Evolutionary conservation across 2,888 invertebrate genomes (phyloP).

Genomic region (Brachycybe producta): DNA sequence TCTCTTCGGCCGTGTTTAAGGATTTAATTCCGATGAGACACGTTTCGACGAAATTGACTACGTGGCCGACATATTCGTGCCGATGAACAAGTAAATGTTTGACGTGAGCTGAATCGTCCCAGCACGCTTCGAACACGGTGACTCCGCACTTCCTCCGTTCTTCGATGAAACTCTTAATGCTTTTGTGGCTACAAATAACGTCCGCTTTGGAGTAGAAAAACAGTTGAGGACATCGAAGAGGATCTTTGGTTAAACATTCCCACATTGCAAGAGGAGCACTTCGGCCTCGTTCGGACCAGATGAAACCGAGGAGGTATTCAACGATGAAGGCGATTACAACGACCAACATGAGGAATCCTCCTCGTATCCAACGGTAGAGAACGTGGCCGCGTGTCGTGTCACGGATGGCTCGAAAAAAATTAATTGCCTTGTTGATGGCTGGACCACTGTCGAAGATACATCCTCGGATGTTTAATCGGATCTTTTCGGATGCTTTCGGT

Average conservation of each 20-base stretch:
- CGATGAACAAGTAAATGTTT: slow-evolving; percentile 39
- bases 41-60: slow-evolving; percentile 14
- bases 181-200: slow-evolving; percentile 49
- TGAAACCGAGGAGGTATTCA: slow-evolving; percentile 34
- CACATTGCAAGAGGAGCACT: slow-evolving; percentile 18
- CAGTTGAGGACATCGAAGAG: slow-evolving; percentile 50
- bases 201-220: slow-evolving; percentile 61
- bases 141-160: slow-evolving; percentile 46
- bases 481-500: slow-evolving; percentile 5
- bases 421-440: slow-evolving; percentile 32
- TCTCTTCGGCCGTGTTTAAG: not conserved
- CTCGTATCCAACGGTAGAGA: slow-evolving; percentile 13
- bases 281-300: slow-evolving; percentile 33
- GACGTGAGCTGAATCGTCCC: slow-evolving; percentile 60
- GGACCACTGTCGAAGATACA: slow-evolving; percentile 61
- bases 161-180: slow-evolving; percentile 52
- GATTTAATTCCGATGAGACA: too few relatives aligned
- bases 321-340: slow-evolving; percentile 42
- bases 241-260: slow-evolving; percentile 38
- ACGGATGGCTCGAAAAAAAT: slow-evolving; percentile 40
- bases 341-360: slow-evolving; percentile 32
- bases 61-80: slow-evolving; percentile 8
- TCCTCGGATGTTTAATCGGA: slow-evolving; percentile 41
- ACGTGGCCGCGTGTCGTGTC: slow-evolving; percentile 43
- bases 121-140: slow-evolving; percentile 47